Base-by-base conservation (phyloP, 1,140 invertebrate species). In the Octopus bimaculoides region DNA sequence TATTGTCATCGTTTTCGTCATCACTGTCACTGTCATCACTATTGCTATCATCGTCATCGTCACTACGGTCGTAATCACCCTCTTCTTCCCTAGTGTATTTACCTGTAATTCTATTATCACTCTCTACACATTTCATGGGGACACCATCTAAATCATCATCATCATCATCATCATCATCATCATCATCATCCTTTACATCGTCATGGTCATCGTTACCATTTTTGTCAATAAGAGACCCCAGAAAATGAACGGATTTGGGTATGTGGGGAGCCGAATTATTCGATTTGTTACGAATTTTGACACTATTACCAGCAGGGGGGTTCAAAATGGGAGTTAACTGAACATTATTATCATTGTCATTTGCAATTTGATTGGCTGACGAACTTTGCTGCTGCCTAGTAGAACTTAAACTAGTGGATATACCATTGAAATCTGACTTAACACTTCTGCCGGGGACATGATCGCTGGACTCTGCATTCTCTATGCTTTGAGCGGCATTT, bases 291-390 rank as follows among this genome's bases (percentile, higher is more conserved):
- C 6, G 14, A 6, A 41, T 75, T 52, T 75, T 52, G 20, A 8
- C 17, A 52, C 54, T 53, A 75, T 52, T 52, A 52, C 26, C 52
- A 53, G 6, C 6, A 75, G 74, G 52, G 5, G 74, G 20, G 41
- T 10, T 79, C 77, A 79, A 78, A 54, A 79, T 76, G 17, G 17
- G 71, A 26, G 20, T n/a, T 71, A 71, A 71, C 17, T 71, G 17
- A 61, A 10, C 20, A 20, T 78, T 71, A 54, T 79, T 80, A 81
- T 88, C 89, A 87, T 85, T 88, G 85, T 89, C 89, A 88, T 86
- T 86, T 86, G 88, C 85, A 87, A 87, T 88, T 87, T 89, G 87
- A 88, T 89, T 87, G 86, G 87, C 86, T 86, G 87, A 86, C 84
- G 80, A 75, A 74, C 80, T 83, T 81, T 84, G 81, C 54, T 75